Conservation (phyloP, 2,888 invertebrate species). For the Tenodera sinensis region DNA sequence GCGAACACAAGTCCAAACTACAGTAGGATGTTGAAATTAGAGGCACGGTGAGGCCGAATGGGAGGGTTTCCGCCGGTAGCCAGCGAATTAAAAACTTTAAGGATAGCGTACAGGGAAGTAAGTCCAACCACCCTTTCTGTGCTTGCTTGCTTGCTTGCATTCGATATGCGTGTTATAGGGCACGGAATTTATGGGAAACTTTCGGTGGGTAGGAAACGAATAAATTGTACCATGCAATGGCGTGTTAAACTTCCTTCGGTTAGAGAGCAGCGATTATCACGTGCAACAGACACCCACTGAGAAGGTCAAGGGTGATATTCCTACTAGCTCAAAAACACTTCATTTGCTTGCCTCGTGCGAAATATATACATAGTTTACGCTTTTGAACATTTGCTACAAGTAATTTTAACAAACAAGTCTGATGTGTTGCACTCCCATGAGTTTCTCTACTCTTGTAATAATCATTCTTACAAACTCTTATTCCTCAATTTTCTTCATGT, state of each 20-base stretch:
- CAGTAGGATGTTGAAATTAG: neutral
- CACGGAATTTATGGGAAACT: neutral
- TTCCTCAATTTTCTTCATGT: too few species aligned
- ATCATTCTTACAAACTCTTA: too few species aligned
- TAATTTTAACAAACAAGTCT: too few species aligned
- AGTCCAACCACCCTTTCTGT: neutral
- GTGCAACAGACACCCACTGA: neutral
- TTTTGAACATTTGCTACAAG: too few species aligned
- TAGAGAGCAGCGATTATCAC: neutral
- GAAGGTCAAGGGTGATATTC: too few species aligned
- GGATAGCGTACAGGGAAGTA: neutral
- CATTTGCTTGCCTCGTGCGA: too few species aligned
- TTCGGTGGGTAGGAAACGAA: neutral
- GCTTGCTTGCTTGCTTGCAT: neutral
- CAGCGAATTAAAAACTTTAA: neutral
- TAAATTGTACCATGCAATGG: neutral
- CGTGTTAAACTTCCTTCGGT: neutral
- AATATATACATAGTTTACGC: too few species aligned
- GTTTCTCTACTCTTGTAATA: too few species aligned
- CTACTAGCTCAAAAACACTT: too few species aligned
- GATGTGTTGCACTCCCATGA: too few species aligned
- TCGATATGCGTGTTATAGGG: neutral
- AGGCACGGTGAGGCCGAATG: neutral
- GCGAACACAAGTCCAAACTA: neutral
- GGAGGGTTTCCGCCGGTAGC: neutral